These are phyloP conservation scores for Amphimallon solstitiale DNA, from an alignment of 2,888 invertebrate species.

Conservation along the genomic window DNA sequence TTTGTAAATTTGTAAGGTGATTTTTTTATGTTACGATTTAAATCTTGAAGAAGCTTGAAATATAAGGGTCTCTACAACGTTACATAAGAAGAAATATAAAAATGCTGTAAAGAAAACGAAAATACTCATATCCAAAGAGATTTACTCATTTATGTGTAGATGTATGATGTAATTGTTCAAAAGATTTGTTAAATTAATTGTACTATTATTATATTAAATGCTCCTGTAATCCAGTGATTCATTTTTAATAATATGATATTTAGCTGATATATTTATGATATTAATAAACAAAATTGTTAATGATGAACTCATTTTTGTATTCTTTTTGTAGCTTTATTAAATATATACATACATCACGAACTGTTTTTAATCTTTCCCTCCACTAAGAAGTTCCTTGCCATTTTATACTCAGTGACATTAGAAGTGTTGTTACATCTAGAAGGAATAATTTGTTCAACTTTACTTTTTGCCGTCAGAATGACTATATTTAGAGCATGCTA, in stretches of 20 bases:
- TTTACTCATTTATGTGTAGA: conserved; percentile 25
- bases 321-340: conserved; percentile 25
- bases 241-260: conserved; percentile 18
- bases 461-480: too few relatives aligned
- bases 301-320: conserved; percentile 6
- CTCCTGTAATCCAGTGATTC: conserved; percentile 12
- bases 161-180: conserved; percentile 19
- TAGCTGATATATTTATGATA: conserved; percentile 13
- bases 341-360: conserved; percentile 20
- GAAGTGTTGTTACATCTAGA: too few relatives aligned
- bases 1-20: conserved; percentile 25
- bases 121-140: conserved; percentile 30
- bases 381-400: too few relatives aligned
- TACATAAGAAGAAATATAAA: neutral
- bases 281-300: too few relatives aligned
- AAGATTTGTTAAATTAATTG: conserved; percentile 13
- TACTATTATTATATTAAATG: neutral
- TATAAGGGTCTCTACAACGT: neutral
- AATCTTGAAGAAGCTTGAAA: conserved; percentile 2
- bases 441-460: too few relatives aligned
- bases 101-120: conserved; percentile 4
- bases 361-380: neutral
- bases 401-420: too few relatives aligned
- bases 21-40: conserved; percentile 18
- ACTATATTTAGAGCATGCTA: too few relatives aligned